These are phyloP conservation scores for Choristoneura fumiferana DNA, from an alignment of 1,140 invertebrate genomes.

Conservation along the genomic window DNA sequence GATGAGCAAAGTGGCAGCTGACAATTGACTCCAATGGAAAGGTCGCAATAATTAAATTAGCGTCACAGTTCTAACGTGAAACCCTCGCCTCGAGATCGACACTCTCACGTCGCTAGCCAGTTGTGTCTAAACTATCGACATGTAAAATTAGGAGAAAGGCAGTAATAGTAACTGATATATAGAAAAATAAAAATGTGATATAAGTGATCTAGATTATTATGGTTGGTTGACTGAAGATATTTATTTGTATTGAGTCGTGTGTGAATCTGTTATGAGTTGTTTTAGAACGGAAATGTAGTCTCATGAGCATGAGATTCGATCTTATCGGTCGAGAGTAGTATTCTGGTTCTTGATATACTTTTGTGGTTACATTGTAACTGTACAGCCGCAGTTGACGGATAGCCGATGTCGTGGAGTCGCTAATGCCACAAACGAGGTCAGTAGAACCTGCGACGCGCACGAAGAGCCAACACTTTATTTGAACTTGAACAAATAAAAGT, in stretches of 20 bases:
- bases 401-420: constrained; percentile 32
- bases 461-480: constrained; percentile 34
- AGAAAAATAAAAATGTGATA: too few species aligned
- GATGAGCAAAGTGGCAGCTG: constrained; percentile 18
- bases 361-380: constrained; percentile 38
- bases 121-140: too few species aligned
- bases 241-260: too few species aligned
- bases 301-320: too few species aligned
- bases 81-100: constrained; percentile 28
- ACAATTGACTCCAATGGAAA: constrained; percentile 69
- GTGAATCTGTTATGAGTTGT: too few species aligned
- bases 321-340: too few species aligned
- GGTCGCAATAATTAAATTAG: constrained; percentile 67
- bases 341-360: constrained; percentile 34
- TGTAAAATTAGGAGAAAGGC: too few species aligned
- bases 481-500: constrained; percentile 46
- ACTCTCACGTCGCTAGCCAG: neutral
- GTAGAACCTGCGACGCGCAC: constrained; percentile 37
- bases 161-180: too few species aligned
- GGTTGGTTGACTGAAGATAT: too few species aligned
- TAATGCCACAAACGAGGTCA: constrained; percentile 53
- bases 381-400: constrained; percentile 39
- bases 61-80: constrained; percentile 47
- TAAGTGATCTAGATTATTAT: too few species aligned
- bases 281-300: too few species aligned